Evolutionary conservation across 2,888 invertebrate genomes (phyloP).

Genomic region (Xylota sylvarum): DNA sequence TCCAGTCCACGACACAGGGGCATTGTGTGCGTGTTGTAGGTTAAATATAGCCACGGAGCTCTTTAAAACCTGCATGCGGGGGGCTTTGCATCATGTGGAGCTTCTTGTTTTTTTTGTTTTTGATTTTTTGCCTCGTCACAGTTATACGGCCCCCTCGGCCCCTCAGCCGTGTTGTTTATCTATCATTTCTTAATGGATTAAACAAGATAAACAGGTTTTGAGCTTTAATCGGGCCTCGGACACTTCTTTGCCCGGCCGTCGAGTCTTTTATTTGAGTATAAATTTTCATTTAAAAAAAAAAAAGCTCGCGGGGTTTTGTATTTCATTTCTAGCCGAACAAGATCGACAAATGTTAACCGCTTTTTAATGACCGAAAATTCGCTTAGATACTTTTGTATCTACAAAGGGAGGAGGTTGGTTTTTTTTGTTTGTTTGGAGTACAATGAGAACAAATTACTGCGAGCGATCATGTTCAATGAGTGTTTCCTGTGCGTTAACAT

Average conservation of each 20-base stretch:
- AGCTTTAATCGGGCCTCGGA: slow-evolving; percentile 34
- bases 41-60: slow-evolving; percentile 12
- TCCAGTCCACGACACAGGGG: not conserved
- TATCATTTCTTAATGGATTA: slow-evolving; percentile 23
- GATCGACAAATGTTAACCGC: slow-evolving; percentile 34
- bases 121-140: not conserved
- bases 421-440: not conserved
- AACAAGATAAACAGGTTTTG: slow-evolving; percentile 66
- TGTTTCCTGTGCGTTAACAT: slow-evolving; percentile 33
- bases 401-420: not conserved
- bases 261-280: not conserved
- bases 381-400: not conserved
- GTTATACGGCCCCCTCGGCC: not conserved
- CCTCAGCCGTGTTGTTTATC: slow-evolving; percentile 3
- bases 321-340: slow-evolving; percentile 1
- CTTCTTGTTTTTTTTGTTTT: slow-evolving; percentile 22
- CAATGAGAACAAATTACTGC: slow-evolving; percentile 41
- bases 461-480: slow-evolving; percentile 23
- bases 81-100: slow-evolving; percentile 26
- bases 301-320: slow-evolving; percentile 10
- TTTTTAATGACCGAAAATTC: slow-evolving; percentile 24
- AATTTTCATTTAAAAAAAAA: slow-evolving; percentile 4
- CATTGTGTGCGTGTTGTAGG: not conserved
- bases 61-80: slow-evolving; percentile 1
- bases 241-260: slow-evolving; percentile 21